These are phyloP conservation scores for Xenopus borealis DNA, from an alignment of 2,113 vertebrate genomes.

Conservation along the genomic window DNA sequence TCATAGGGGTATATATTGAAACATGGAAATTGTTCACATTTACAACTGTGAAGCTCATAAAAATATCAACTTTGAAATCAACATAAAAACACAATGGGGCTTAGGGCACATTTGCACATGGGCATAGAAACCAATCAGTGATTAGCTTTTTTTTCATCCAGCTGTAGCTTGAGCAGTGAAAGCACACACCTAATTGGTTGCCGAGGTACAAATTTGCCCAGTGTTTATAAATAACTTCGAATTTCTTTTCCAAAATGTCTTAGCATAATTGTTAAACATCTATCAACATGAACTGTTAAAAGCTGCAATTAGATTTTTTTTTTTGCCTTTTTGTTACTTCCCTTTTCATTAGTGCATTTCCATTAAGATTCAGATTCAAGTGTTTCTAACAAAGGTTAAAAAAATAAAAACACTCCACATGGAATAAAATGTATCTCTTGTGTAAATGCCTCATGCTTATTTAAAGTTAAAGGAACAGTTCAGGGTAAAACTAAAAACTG, in stretches of 20 bases:
- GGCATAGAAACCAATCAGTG: too few relatives aligned
- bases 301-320: constrained; percentile 37
- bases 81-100: constrained; percentile 20
- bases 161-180: too few relatives aligned
- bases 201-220: too few relatives aligned
- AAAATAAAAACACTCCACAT: neutral
- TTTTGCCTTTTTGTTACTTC: neutral
- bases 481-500: too few relatives aligned
- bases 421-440: neutral
- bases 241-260: constrained; percentile 5
- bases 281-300: too few relatives aligned
- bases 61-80: constrained; percentile 9
- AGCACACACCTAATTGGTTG: too few relatives aligned
- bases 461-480: too few relatives aligned
- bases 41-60: too few relatives aligned
- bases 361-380: constrained; percentile 32
- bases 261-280: constrained; percentile 21
- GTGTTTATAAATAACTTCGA: too few relatives aligned
- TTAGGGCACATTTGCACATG: too few relatives aligned
- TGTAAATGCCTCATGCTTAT: constrained; percentile 11
- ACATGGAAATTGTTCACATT: neutral
- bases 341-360: constrained; percentile 25
- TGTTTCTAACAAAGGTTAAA: constrained; percentile 1
- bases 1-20: neutral
- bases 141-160: too few relatives aligned